phyloP scores from a whole-genome alignment of 2,888 invertebrate genomes.

The Belgica antarctica region DNA sequence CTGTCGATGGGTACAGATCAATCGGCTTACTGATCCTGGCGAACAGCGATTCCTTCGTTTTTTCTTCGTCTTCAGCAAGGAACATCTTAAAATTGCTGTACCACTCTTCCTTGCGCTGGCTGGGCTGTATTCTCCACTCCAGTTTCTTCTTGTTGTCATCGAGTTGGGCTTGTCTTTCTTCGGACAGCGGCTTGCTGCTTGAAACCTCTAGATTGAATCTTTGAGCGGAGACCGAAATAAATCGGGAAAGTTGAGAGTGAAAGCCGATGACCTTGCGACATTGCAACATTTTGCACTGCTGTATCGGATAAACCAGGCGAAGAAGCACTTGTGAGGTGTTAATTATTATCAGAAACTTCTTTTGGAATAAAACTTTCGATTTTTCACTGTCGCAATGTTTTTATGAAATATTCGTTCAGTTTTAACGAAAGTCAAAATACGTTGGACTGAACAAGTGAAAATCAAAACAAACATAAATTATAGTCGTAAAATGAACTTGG shows the following conservation, averaged over 20 bases:
- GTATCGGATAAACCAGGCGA: too few species aligned
- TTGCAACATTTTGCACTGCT: too few species aligned
- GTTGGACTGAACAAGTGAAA: neutral
- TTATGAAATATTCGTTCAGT: neutral
- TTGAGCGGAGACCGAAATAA: constrained; percentile 4
- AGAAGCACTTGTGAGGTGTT: neutral
- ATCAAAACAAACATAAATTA: neutral
- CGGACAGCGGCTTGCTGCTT: neutral
- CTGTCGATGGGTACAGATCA: constrained; percentile 51
- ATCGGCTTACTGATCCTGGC: constrained; percentile 56
- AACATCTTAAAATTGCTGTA: constrained; percentile 61
- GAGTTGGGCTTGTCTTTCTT: constrained; percentile 47
- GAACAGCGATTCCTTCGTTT: constrained; percentile 48
- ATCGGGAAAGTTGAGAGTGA: too few species aligned
- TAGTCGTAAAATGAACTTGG: too few species aligned
- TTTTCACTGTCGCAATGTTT: too few species aligned
- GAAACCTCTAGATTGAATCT: constrained; percentile 32
- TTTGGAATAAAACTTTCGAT: neutral
- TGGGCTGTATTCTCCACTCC: constrained; percentile 64
- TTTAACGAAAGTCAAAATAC: neutral
- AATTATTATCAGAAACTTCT: too few species aligned
- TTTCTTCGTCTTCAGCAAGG: constrained; percentile 57
- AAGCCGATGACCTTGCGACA: too few species aligned
- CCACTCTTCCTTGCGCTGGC: constrained; percentile 61
- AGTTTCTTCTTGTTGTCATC: constrained; percentile 56